Evolutionary conservation across 1,140 invertebrate species (phyloP), one percentile per base, ranked within the genome.

Genomic region (Belonocnema kinseyi): DNA sequence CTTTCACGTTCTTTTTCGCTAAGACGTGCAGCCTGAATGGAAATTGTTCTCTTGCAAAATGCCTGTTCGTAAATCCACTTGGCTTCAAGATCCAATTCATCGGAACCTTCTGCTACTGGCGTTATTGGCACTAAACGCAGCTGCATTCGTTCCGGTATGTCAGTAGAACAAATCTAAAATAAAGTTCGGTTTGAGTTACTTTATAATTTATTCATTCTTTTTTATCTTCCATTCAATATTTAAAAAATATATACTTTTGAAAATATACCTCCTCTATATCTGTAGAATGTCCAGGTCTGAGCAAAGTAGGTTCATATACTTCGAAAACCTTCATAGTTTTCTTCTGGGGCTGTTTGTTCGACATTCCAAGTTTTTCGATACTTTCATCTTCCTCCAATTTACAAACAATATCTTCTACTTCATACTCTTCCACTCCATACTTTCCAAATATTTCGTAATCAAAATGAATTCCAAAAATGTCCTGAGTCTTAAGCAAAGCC

Each of bases 391-490:
- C 95, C 74, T 95, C 95, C 77, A 94, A 92, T 84, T 96, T 95
- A 72, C 96, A 94, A 77, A 94, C 92, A 74, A 96, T 94, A 73
- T 97, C 95, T 12, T 96, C 95, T 12, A 95, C 94, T 14, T 95
- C 95, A 16, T 95, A 94, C 58, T 96, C 95, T 71, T 97, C 96
- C 78, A 97, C 96, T 17, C 95, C 97, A 90, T 96, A 97, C 87
- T 97, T 96, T 51, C 95, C 95, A 92, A 99, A 98, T 84, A 99
- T 98, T 81, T 98, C 97, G 90, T 97, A 99, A 90, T 99, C 98
- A 92, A 99, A 99, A 89, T 99, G 97, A 19, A 99, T 98, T 75
- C 99, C 99, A 91, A 99, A 99, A 82, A 99, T 99, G 88, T 99
- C 99, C 91, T 99, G 98, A 73, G 98, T 99, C 92, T 99, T 97